Evolutionary conservation across 2,113 vertebrate species (phyloP), one percentile per base, ranked within the genome.

Genomic region (Empidonax alnorum): DNA sequence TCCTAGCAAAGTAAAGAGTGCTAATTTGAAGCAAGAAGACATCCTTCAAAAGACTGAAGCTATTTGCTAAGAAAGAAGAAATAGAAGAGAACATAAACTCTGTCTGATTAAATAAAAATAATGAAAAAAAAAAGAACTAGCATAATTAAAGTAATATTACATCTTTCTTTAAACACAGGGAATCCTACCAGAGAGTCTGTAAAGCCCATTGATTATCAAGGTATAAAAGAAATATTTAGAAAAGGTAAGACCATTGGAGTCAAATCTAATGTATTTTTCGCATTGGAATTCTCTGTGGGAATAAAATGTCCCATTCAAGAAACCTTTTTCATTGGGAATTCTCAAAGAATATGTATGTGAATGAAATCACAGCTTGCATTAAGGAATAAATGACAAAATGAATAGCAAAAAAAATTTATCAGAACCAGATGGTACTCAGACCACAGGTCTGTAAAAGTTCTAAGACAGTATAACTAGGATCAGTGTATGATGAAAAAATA

Each of bases 291-390:
- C 9, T 76, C 62, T 42, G 19, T 49, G 13, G 41, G 22, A 69
- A 80, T 73, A 88, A 92, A 80, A 41, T 31, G 6, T 46, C 17
- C 17, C 2, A 1, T 28, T 85, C 18, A 66, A 73, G 53, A 46
- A 49, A 17, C 0, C 0, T 42, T 84, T 78, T 78, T 55, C 12
- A 13, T 0, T 50, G 22, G 4, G 6, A 52, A 8, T 47, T 31
- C 23, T 46, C 17, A 81, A 74, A 74, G 25, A 39, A 49, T 53
- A 22, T 21, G 66, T 67, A 42, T 84, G 8, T 30, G 24, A 84
- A 74, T 74, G 12, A 84, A 87, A 67, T 63, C 8, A 33, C 7
- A 72, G 16, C 14, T 16, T 6, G 50, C 3, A 0, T 74, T 62
- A 41, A 77, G 21, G 15, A 87, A 67, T 27, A 66, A 56, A 71